These are phyloP conservation scores for Bemisia tabaci DNA, from an alignment of 1,140 invertebrate species.

Conservation along the genomic window DNA sequence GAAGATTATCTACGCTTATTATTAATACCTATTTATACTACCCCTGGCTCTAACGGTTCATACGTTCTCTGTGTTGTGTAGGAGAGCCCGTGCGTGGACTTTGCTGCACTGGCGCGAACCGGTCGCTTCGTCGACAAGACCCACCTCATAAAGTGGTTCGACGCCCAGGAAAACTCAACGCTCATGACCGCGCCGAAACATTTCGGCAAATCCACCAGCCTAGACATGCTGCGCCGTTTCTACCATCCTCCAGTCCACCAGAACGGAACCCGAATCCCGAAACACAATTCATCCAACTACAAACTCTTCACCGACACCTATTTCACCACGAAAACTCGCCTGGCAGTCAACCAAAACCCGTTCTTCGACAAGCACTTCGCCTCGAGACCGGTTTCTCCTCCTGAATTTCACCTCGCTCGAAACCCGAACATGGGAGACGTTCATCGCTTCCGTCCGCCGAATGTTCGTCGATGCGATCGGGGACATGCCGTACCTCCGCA, in stretches of 20 bases:
- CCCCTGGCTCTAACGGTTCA: too few species aligned
- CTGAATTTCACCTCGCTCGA: background rate
- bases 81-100: too few species aligned
- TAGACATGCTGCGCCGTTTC: slow-evolving; percentile 1
- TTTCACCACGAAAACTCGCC: background rate
- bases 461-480: background rate
- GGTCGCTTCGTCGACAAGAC: slow-evolving; percentile 10
- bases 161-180: slow-evolving; percentile 33
- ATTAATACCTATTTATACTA: too few species aligned
- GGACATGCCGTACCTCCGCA: background rate
- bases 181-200: slow-evolving; percentile 28
- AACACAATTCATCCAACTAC: slow-evolving; percentile 3
- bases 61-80: too few species aligned
- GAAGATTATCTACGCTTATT: too few species aligned
- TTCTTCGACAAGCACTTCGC: background rate
- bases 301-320: slow-evolving; percentile 5
- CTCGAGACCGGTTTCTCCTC: background rate
- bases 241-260: slow-evolving; percentile 1
- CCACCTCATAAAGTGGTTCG: slow-evolving; percentile 35
- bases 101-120: background rate
- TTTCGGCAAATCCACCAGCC: slow-evolving; percentile 2
- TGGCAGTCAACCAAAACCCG: background rate
- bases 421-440: background rate
- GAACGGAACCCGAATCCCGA: background rate
- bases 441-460: background rate